Evolutionary conservation across 2,113 vertebrate genomes (phyloP).

Genomic region (Coptodon bakossiorum): DNA sequence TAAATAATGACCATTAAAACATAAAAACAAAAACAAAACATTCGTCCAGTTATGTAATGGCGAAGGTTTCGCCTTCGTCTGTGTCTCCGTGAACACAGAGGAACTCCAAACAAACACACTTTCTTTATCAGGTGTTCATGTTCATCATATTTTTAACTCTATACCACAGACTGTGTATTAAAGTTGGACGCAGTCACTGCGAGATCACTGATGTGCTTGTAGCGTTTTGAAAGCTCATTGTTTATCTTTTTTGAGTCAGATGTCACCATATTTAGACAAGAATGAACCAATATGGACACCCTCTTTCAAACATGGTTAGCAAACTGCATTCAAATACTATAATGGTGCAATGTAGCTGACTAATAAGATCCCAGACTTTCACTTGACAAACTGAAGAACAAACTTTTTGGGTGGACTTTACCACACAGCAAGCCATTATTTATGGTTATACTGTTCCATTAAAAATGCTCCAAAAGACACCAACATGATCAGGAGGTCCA

Average conservation of each 20-base stretch:
- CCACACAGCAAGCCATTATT: background rate
- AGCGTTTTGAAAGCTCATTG: background rate
- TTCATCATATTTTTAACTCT: background rate
- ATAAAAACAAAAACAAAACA: background rate
- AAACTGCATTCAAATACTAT: background rate
- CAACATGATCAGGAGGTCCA: background rate
- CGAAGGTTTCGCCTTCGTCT: fast-evolving
- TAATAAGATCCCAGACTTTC: background rate
- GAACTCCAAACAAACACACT: background rate
- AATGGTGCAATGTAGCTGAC: background rate
- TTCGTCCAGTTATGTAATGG: background rate
- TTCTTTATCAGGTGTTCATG: background rate
- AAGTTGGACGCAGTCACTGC: background rate
- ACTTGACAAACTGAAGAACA: background rate
- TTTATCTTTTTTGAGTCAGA: background rate
- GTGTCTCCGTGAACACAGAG: background rate
- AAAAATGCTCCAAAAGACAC: background rate
- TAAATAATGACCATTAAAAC: background rate
- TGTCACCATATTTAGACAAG: background rate
- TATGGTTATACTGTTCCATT: background rate
- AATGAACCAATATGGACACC: background rate
- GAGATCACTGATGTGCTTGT: background rate
- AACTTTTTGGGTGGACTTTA: background rate
- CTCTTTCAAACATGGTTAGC: background rate
- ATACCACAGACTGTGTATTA: background rate